Evolutionary conservation across 2,797 vertebrate genomes (phyloP).

Genomic region (Lindbergichthys nudifrons): DNA sequence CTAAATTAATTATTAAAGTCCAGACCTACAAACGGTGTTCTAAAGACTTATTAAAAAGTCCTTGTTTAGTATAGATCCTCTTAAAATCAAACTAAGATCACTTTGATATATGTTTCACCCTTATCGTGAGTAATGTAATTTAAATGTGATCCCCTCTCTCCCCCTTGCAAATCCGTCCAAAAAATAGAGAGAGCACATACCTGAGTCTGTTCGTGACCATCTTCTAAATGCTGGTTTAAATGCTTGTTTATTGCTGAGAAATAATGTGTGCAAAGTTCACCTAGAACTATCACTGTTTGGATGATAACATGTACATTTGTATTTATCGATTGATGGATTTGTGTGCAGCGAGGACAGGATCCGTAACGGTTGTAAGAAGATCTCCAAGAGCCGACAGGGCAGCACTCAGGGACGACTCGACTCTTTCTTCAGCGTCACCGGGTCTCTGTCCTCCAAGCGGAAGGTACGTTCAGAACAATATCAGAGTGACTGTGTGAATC

Average conservation of each 20-base stretch:
- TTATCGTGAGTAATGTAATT: too few relatives aligned
- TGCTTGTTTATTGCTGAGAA: neutral
- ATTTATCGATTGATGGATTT: neutral
- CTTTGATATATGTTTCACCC: too few relatives aligned
- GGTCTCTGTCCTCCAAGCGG: constrained; percentile 95
- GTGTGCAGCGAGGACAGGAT: constrained; percentile 91
- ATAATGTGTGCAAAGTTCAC: neutral
- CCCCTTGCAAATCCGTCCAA: too few relatives aligned
- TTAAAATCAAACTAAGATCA: too few relatives aligned
- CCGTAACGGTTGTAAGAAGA: constrained; percentile 90
- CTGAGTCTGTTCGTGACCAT: neutral
- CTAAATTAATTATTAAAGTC: too few relatives aligned
- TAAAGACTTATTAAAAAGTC: too few relatives aligned
- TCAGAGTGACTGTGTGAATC: neutral
- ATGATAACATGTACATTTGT: neutral
- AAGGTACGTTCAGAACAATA: constrained; percentile 79
- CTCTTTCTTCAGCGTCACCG: constrained; percentile 95
- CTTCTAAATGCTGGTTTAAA: neutral
- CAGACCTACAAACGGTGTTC: too few relatives aligned
- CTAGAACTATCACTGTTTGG: neutral
- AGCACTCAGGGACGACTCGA: constrained; percentile 96
- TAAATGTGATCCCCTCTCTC: too few relatives aligned
- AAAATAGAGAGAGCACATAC: neutral
- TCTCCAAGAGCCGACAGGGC: constrained; percentile 92
- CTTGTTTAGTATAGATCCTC: too few relatives aligned